A percentile compares a stretch with the other conserved stretches of the same genome.
phyloP scores from a whole-genome alignment of 2,797 vertebrate species.

The Sebastes taczanowskii region DNA sequence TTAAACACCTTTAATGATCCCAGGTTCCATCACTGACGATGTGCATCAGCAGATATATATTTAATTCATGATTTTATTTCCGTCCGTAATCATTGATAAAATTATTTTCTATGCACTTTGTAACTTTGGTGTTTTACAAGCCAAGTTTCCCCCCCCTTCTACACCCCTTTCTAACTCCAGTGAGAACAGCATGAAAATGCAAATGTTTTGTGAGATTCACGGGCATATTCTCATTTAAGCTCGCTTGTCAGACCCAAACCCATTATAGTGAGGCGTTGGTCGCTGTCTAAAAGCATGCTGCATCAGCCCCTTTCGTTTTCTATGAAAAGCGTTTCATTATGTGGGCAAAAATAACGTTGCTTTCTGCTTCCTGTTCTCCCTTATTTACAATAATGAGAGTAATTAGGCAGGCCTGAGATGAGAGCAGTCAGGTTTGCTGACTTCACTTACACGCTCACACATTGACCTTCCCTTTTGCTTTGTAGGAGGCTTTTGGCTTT shows the following conservation, averaged over 20 bases:
- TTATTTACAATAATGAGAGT: conserved; percentile 51
- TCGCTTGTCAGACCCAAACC: conserved; percentile 17
- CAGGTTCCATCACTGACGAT: too few species aligned
- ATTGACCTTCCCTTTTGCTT: conserved; percentile 87
- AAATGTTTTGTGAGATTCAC: conserved; percentile 11
- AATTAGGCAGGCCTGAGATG: conserved; percentile 47
- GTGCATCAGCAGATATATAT: too few species aligned
- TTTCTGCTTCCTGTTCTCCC: conserved; percentile 21
- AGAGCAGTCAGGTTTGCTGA: conserved; percentile 44
- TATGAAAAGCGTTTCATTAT: conserved; percentile 49
- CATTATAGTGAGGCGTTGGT: conserved; percentile 14
- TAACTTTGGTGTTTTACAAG: not conserved
- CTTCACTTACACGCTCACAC: conserved; percentile 25
- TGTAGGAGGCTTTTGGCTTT: conserved; percentile 84
- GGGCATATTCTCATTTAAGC: conserved; percentile 16
- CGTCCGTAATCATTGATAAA: not conserved
- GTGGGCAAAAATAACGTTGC: conserved; percentile 47
- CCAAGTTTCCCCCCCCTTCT: not conserved
- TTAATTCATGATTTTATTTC: not conserved
- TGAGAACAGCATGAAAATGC: not conserved
- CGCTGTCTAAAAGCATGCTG: conserved; percentile 20
- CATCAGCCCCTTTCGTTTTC: conserved; percentile 48
- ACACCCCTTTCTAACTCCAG: not conserved
- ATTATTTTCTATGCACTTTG: not conserved
- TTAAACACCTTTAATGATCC: not conserved